Evolutionary conservation across 2,888 invertebrate genomes (phyloP), one percentile per base, ranked within the genome.

Genomic region (Meteorus cinctellus): DNA sequence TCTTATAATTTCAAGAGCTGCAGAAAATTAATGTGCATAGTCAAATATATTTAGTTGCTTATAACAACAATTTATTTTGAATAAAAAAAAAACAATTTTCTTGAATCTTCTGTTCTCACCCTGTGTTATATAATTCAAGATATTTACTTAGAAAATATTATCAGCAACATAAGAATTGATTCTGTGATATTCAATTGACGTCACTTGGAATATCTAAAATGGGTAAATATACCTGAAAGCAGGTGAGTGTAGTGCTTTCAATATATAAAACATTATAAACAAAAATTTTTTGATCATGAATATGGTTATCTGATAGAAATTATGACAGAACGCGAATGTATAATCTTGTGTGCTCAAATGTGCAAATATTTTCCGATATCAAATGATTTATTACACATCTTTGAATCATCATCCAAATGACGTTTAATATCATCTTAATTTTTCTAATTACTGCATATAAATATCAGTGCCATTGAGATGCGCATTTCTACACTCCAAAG

Each of bases 361-460:
- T 55, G 55, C n/a, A 55, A 55, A 55, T 55, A 55, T 19, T 55
- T 19, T 55, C 19, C n/a, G 8, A 55, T 55, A 55, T 55, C 19
- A 6, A 55, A 19, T 19, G n/a, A 19, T 5, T 19, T 55, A 55
- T 55, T 4, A 8, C 55, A 55, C 8, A 6, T 19, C 24, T 19
- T 55, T 55, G 1, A 24, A 55, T 55, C 4, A 19, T 2, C n/a
- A 55, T 55, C 12, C 12, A 55, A 6, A 8, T 55, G 19, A 55
- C 55, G 19, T 48, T 4, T 16, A 2, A 5, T 19, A 55, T 19
- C 10, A 19, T n/a, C n/a, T 55, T 8, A 55, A 55, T 8, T 55
- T 55, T 55, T 55, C 19, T 2, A 19, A 55, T 19, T 55, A 6
- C 19, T 55, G 5, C 6, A 19, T 55, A 55, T 55, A 55, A 55